Evolutionary conservation across 2,113 vertebrate genomes (phyloP).

Genomic region (Syngnathus floridae): DNA sequence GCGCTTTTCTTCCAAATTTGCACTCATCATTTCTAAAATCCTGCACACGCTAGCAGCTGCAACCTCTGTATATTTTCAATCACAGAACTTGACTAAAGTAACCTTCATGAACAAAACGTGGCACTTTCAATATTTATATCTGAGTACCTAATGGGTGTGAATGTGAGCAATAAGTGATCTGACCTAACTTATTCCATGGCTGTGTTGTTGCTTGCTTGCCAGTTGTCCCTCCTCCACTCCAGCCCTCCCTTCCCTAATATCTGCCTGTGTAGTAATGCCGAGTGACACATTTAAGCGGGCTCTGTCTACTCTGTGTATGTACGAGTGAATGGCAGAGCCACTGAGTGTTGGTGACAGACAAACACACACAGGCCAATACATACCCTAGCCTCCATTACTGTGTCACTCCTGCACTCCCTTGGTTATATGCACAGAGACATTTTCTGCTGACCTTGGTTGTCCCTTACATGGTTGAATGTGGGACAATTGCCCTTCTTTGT

Average conservation of each 20-base stretch:
- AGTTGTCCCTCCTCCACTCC: constrained; percentile 4
- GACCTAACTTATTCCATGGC: neutral
- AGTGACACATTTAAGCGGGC: constrained; percentile 68
- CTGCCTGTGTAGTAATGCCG: constrained; percentile 56
- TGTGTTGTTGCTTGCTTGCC: constrained; percentile 16
- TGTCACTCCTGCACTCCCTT: constrained; percentile 31
- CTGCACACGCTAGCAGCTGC: too few species aligned
- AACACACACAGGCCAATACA: constrained; percentile 35
- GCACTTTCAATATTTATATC: too few species aligned
- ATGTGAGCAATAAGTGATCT: neutral
- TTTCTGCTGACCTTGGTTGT: neutral
- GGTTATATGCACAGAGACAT: constrained; percentile 6
- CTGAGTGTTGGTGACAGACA: constrained; percentile 47
- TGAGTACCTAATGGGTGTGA: neutral
- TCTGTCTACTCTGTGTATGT: constrained; percentile 61
- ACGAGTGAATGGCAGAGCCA: constrained; percentile 59
- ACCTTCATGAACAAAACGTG: too few species aligned
- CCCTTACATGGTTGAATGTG: constrained; percentile 1
- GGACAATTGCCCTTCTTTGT: constrained; percentile 8
- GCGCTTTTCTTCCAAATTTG: too few species aligned
- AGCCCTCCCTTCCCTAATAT: constrained; percentile 11
- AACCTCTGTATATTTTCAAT: too few species aligned
- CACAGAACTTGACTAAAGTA: too few species aligned
- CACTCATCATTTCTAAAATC: too few species aligned
- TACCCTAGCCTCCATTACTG: constrained; percentile 33